phyloP scores from a whole-genome alignment of 2,113 vertebrate species.

The Lathamus discolor region DNA sequence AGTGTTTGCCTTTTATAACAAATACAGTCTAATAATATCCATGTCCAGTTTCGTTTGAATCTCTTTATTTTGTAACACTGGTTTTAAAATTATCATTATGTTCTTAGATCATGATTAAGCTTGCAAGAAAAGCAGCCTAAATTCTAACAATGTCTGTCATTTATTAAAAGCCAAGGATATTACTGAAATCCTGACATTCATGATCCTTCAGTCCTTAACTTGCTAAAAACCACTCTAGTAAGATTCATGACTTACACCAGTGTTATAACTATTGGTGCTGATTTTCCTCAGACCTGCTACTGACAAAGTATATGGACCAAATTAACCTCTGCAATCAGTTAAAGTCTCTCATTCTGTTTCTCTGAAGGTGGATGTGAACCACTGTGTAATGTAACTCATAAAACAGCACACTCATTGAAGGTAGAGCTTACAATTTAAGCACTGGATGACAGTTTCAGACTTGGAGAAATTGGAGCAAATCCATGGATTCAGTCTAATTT shows the following conservation, averaged over 20 bases:
- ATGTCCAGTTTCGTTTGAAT: not conserved
- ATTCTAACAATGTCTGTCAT: slow-evolving; percentile 66
- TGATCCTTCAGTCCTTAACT: slow-evolving; percentile 68
- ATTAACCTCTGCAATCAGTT: slow-evolving; percentile 48
- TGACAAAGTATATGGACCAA: slow-evolving; percentile 50
- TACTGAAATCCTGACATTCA: slow-evolving; percentile 68
- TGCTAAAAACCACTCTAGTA: slow-evolving; percentile 63
- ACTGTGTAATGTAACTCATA: not conserved
- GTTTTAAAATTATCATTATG: not conserved
- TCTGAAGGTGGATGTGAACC: slow-evolving; percentile 1
- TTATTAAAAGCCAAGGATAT: slow-evolving; percentile 71
- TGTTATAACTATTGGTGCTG: slow-evolving; percentile 56
- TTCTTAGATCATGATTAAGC: slow-evolving; percentile 44
- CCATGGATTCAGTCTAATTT: not conserved
- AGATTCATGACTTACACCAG: slow-evolving; percentile 67
- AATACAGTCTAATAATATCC: not conserved
- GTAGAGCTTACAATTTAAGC: not conserved
- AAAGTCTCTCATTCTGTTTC: slow-evolving; percentile 3
- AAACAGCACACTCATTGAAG: not conserved
- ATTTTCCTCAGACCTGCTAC: slow-evolving; percentile 68
- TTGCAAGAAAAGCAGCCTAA: slow-evolving; percentile 43
- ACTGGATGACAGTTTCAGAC: not conserved
- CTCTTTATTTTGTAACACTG: not conserved
- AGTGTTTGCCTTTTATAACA: not conserved
- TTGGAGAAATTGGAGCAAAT: not conserved